These are phyloP conservation scores for Heteromurus nitidus DNA, from an alignment of 2,888 invertebrate genomes.

Conservation along the genomic window DNA sequence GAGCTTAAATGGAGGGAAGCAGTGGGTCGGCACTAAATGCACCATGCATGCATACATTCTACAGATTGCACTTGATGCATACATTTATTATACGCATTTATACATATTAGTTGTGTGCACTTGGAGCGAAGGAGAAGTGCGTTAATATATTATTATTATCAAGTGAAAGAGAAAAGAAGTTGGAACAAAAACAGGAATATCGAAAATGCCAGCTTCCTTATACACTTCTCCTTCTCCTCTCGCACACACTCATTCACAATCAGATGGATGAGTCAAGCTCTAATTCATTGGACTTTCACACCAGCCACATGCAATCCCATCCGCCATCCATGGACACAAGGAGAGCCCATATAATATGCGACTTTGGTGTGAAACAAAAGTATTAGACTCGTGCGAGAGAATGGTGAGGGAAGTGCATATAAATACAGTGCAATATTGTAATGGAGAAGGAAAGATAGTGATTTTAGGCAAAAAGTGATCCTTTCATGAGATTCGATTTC, in stretches of 20 bases:
- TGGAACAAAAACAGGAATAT: conserved; percentile 4
- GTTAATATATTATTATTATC: conserved; percentile 35
- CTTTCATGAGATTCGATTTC: conserved; percentile 53
- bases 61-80: too few relatives aligned
- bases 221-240: not conserved
- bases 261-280: conserved; percentile 40
- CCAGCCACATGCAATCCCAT: conserved; percentile 2
- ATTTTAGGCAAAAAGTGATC: conserved; percentile 29
- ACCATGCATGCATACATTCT: too few relatives aligned
- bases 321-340: too few relatives aligned
- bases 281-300: conserved; percentile 53
- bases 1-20: not conserved
- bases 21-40: not conserved
- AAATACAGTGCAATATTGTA: conserved; percentile 27
- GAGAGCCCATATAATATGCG: too few relatives aligned
- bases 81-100: conserved; percentile 14
- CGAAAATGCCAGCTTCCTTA: conserved; percentile 5
- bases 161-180: not conserved
- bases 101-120: conserved; percentile 20
- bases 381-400: not conserved
- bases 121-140: not conserved
- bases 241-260: conserved; percentile 2
- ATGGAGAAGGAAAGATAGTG: conserved; percentile 31
- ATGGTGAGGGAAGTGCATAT: too few relatives aligned
- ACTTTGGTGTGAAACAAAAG: not conserved